Percentiles rank a stretch among this genome's conserved stretches.
phyloP scores from a whole-genome alignment of 2,797 vertebrate species.

The Catharus ustulatus region DNA sequence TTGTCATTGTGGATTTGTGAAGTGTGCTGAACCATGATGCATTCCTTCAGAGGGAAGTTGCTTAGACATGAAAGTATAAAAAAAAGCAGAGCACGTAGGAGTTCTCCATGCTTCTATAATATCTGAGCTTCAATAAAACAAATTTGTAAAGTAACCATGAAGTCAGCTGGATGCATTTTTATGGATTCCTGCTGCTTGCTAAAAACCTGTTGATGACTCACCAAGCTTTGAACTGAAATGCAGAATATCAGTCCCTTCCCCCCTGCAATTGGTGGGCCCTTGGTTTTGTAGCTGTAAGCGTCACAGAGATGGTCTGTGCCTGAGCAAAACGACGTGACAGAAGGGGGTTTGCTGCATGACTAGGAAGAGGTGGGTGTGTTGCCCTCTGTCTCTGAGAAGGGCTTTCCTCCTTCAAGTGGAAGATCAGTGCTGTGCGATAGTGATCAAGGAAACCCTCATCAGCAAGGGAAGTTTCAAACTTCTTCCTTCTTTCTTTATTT shows the following conservation, averaged over 20 bases:
- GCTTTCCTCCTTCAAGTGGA: not conserved
- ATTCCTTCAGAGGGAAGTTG: constrained; percentile 32
- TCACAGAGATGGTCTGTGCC: not conserved
- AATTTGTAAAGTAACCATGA: not conserved
- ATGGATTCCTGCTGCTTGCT: not conserved
- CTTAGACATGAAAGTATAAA: constrained; percentile 30
- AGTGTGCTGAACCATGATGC: constrained; percentile 38
- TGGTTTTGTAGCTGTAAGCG: not conserved
- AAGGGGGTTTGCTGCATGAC: not conserved
- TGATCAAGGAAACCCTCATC: not conserved
- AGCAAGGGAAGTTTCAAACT: not conserved
- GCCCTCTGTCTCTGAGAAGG: not conserved
- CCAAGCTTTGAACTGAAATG: not conserved
- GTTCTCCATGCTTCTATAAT: not conserved
- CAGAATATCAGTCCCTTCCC: not conserved
- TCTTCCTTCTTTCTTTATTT: not conserved
- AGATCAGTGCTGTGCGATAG: not conserved
- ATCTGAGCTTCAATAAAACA: not conserved
- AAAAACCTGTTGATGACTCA: not conserved
- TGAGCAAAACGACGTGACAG: not conserved
- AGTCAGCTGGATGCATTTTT: not conserved
- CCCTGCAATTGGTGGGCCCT: not conserved
- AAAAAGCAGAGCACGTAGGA: not conserved
- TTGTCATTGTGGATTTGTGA: constrained; percentile 59
- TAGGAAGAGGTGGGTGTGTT: not conserved